Evolutionary conservation across 1,140 invertebrate genomes (phyloP).

Genomic region (Drosophila oshimai): DNA sequence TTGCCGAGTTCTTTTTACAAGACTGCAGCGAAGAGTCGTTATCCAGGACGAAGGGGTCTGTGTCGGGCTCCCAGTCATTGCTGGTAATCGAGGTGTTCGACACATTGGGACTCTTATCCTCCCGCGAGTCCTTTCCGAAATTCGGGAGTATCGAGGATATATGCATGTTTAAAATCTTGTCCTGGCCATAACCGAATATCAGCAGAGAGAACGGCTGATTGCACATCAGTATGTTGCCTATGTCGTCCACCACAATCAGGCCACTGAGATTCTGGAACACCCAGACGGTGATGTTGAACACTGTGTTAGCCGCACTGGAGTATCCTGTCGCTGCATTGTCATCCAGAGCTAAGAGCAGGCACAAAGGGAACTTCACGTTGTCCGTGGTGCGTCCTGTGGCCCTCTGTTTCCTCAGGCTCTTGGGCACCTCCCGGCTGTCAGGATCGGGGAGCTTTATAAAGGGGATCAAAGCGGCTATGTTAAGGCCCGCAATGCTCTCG

Average conservation of each 20-base stretch:
- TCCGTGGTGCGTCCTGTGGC: slow-evolving; percentile 86
- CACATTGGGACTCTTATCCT: slow-evolving; percentile 83
- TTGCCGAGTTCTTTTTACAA: slow-evolving; percentile 13
- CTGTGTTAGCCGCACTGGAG: slow-evolving; percentile 47
- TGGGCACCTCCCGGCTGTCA: slow-evolving; percentile 80
- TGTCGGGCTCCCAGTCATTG: slow-evolving; percentile 81
- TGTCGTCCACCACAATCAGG: slow-evolving; percentile 86
- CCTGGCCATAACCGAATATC: slow-evolving; percentile 86
- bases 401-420: slow-evolving; percentile 84
- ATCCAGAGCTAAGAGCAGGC: slow-evolving; percentile 83
- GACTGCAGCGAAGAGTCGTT: slow-evolving; percentile 39
- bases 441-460: slow-evolving; percentile 83
- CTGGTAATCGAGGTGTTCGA: slow-evolving; percentile 84
- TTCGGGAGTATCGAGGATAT: slow-evolving; percentile 84
- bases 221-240: slow-evolving; percentile 86
- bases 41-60: slow-evolving; percentile 46
- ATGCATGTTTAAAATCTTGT: slow-evolving; percentile 85
- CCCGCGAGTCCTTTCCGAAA: slow-evolving; percentile 83
- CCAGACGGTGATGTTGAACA: slow-evolving; percentile 83
- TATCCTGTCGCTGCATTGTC: slow-evolving; percentile 1
- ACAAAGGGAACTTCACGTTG: slow-evolving; percentile 86
- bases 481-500: slow-evolving; percentile 83
- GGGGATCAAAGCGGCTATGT: slow-evolving; percentile 83
- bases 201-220: slow-evolving; percentile 87
- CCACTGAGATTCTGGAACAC: slow-evolving; percentile 88